Evolutionary conservation across 2,113 vertebrate genomes (phyloP).

Genomic region (Equus quagga): DNA sequence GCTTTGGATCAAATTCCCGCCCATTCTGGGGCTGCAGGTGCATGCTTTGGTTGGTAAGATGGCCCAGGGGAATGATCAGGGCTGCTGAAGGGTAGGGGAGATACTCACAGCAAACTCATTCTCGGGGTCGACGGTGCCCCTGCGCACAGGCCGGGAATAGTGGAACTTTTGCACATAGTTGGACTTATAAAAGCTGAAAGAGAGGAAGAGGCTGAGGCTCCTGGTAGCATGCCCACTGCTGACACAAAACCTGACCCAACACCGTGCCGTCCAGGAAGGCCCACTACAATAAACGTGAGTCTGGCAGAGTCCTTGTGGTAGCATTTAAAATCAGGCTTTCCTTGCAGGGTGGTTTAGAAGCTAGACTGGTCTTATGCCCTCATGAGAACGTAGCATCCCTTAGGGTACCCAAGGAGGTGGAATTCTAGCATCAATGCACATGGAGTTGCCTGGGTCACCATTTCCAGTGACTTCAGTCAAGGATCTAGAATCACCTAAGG

Average conservation of each 20-base stretch:
- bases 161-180: conserved; percentile 98
- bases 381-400: background rate
- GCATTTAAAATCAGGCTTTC: background rate
- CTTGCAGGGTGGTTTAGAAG: background rate
- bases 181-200: conserved; percentile 97
- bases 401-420: background rate
- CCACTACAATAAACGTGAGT: background rate
- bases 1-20: background rate
- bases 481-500: background rate
- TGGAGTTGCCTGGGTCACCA: background rate
- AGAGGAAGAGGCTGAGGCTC: conserved; percentile 37
- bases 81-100: background rate
- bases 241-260: background rate
- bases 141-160: conserved; percentile 97
- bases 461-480: background rate
- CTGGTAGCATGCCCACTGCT: background rate
- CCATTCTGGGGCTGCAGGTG: background rate
- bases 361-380: background rate
- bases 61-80: rapidly evolving
- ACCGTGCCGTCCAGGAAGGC: background rate
- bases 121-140: conserved; percentile 95
- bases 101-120: conserved; percentile 98
- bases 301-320: too few relatives aligned
- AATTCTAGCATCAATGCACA: background rate
- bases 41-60: background rate